Base-by-base conservation (phyloP, 1,140 invertebrate species). In the Pristionchus pacificus region DNA sequence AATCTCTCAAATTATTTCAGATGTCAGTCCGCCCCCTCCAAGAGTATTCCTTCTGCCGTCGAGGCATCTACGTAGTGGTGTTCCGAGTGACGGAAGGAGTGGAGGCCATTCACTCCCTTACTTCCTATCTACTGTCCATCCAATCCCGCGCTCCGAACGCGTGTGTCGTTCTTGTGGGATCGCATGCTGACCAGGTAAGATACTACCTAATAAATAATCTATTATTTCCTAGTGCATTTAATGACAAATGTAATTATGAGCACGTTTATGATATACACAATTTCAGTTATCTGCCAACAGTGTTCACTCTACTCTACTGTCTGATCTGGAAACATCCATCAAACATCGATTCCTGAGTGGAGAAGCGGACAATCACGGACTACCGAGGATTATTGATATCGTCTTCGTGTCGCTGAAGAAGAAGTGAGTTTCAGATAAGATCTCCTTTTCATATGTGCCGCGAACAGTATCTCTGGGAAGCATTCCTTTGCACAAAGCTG, bases 1-100 rank as follows among this genome's bases (percentile, higher is more conserved):
- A n/a, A n/a, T n/a, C n/a, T n/a, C n/a, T n/a, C n/a, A n/a, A n/a
- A n/a, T n/a, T n/a, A 25, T 74, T 77, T 66, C 71, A 86, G 77
- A 89, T 90, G 80, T 93, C 96, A 83, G 94, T 95, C 82, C 97
- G 97, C 83, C 92, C 95, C 0, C 98, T 95, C 0, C 95, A 98
- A 87, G 94, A 98, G 80, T 98, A 98, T 84, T 98, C 98, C 84
- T 86, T 99, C 15, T 96, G 94, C 0, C 93, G 94, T 75, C 87
- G 96, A 33, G 96, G 95, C 71, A 85, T 99, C 0, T 98, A 97
- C 81, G 86, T 99, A 15, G 95, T 98, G 2, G 88, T 95, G 0
- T 99, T 95, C 95, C 90, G 90, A 72, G 91, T 97, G 15, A 91
- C 90, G 0, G 94, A 98, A 81, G 95, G 95, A 0, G 90, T 93